Conservation (phyloP, 2,113 vertebrate genomes). For the Platanista minor region DNA sequence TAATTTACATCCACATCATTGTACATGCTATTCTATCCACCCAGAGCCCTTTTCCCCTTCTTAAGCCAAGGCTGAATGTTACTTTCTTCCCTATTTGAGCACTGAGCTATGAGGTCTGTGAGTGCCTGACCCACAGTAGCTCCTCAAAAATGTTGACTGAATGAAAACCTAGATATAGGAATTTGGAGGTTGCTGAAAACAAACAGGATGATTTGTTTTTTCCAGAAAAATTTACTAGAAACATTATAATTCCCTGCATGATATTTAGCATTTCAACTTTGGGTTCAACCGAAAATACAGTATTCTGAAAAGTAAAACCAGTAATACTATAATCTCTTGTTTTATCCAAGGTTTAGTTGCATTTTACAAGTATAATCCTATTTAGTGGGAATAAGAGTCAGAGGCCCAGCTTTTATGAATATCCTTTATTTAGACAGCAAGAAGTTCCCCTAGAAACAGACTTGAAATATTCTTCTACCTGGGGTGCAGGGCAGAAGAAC, state of each 20-base stretch:
- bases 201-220: neutral
- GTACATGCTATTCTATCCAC: neutral
- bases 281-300: neutral
- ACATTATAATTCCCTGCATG: neutral
- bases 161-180: neutral
- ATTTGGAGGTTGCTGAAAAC: neutral
- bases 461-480: neutral
- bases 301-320: constrained; percentile 32
- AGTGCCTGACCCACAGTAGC: neutral
- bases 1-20: neutral
- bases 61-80: neutral
- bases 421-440: neutral
- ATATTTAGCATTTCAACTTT: constrained; percentile 35
- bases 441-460: neutral
- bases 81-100: neutral
- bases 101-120: neutral
- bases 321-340: constrained; percentile 51
- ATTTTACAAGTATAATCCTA: constrained; percentile 47
- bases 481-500: neutral
- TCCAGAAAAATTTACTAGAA: neutral
- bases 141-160: neutral
- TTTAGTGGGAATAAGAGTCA: neutral
- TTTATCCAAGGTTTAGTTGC: neutral
- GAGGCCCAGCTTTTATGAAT: constrained; percentile 8
- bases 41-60: neutral